Evolutionary conservation across 2,888 invertebrate species (phyloP).

Genomic region (Branchipolynoe longqiensis): DNA sequence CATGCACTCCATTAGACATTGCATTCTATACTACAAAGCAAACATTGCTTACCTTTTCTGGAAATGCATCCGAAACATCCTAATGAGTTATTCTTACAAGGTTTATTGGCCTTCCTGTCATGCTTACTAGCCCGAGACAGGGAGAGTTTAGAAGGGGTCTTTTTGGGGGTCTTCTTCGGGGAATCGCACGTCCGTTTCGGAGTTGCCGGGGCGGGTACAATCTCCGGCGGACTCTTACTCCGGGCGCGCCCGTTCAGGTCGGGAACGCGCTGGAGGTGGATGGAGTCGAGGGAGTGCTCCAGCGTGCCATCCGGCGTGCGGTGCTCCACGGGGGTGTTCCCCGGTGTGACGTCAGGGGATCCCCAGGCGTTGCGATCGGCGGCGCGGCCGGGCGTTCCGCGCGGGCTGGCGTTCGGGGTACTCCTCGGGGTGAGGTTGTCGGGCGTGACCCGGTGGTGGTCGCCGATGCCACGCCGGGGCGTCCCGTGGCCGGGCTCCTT

Average conservation of each 20-base stretch:
- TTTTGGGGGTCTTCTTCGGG: conserved; percentile 1
- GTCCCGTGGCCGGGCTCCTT: conserved; percentile 3
- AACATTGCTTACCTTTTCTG: conserved; percentile 46
- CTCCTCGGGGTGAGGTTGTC: conserved; percentile 30
- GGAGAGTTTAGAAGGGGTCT: conserved; percentile 43
- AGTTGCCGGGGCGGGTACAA: conserved; percentile 15
- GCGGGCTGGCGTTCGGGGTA: conserved; percentile 25
- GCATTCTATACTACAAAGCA: too few relatives aligned
- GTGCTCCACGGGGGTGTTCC: conserved; percentile 43
- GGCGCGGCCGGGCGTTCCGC: conserved; percentile 36
- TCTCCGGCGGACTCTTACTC: conserved; percentile 55
- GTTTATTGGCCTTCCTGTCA: conserved; percentile 30
- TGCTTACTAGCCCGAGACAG: background rate
- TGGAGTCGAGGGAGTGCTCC: conserved; percentile 48
- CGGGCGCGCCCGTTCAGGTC: background rate
- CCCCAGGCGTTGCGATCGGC: conserved; percentile 43
- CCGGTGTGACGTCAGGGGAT: conserved; percentile 41
- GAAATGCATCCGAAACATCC: conserved; percentile 51
- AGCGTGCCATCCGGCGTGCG: conserved; percentile 28
- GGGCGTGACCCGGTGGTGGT: conserved; percentile 47
- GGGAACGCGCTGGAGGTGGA: background rate
- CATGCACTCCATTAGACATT: too few relatives aligned
- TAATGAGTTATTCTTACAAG: conserved; percentile 45
- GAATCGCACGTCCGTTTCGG: background rate
- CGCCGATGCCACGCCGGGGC: conserved; percentile 20